Evolutionary conservation across 2,888 invertebrate genomes (phyloP).

Genomic region (Nipponacmea schrenckii): DNA sequence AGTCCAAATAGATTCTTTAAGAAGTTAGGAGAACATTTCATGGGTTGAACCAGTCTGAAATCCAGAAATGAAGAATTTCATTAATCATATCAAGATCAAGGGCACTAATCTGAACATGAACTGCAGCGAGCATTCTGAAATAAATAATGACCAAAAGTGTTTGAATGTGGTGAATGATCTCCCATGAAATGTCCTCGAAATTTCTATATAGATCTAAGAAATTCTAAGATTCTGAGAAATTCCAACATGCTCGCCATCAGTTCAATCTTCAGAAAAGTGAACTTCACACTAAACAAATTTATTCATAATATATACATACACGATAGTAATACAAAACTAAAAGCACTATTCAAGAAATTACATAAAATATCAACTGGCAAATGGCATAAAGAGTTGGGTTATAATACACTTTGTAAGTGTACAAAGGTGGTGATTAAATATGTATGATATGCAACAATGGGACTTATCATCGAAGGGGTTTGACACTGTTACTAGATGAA

Average conservation of each 20-base stretch:
- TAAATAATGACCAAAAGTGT: background rate
- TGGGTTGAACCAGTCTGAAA: constrained; percentile 5
- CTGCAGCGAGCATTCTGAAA: constrained; percentile 6
- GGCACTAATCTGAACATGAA: background rate
- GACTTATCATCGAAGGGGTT: too few relatives aligned
- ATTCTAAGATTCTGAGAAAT: too few relatives aligned
- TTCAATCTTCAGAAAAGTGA: background rate
- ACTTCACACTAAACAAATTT: too few relatives aligned
- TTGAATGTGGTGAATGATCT: background rate
- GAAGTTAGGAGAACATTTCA: constrained; percentile 5
- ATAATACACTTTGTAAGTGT: too few relatives aligned
- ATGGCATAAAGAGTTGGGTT: too few relatives aligned
- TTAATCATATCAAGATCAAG: background rate
- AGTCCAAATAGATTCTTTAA: background rate
- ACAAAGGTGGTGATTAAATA: too few relatives aligned
- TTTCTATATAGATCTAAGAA: background rate
- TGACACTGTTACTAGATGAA: too few relatives aligned
- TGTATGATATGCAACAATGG: too few relatives aligned
- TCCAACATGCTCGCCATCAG: background rate
- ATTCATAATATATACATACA: too few relatives aligned
- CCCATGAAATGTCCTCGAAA: constrained; percentile 5
- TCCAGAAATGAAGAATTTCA: background rate
- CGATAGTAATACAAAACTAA: too few relatives aligned
- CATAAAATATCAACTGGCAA: too few relatives aligned
- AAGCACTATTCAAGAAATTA: too few relatives aligned